These are phyloP conservation scores for Nyleta sp. DNA, from an alignment of 2,888 invertebrate species.

Conservation along the genomic window DNA sequence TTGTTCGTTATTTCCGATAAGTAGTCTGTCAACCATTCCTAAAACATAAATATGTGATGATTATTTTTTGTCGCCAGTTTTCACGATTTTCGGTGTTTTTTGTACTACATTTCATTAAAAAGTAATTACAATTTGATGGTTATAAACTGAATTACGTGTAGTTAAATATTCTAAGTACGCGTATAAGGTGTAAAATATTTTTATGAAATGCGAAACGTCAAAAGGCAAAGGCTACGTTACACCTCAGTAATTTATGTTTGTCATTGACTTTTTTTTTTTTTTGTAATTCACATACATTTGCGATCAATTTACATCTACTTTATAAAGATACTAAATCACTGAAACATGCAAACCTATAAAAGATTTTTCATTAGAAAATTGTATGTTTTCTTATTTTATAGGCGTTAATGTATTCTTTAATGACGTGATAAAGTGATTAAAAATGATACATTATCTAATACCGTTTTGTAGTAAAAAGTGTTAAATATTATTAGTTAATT, in stretches of 20 bases:
- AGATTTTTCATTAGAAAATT: conserved; percentile 1
- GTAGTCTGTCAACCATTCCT: conserved; percentile 86
- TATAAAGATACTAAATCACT: not conserved
- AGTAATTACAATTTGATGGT: conserved; percentile 5
- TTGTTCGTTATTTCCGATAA: conserved; percentile 82
- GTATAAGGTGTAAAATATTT: not conserved
- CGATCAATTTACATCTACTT: conserved; percentile 1
- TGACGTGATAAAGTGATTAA: no score
- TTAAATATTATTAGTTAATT: not conserved
- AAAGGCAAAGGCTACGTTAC: not conserved
- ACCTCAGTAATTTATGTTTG: conserved; percentile 20
- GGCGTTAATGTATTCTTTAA: no score
- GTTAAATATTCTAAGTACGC: not conserved
- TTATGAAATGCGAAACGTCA: not conserved
- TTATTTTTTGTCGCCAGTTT: no score
- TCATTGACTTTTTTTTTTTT: conserved; percentile 13
- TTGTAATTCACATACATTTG: conserved; percentile 10
- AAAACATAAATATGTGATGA: conserved; percentile 51
- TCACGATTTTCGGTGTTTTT: no score
- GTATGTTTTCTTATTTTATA: conserved; percentile 8
- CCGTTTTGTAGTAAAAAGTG: not conserved
- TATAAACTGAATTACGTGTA: not conserved
- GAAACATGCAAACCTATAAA: conserved; percentile 16
- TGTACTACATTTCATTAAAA: conserved; percentile 5
- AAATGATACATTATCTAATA: no score